These are phyloP conservation scores for Acipenser ruthenus DNA, from an alignment of 2,797 vertebrate species.

Conservation along the genomic window DNA sequence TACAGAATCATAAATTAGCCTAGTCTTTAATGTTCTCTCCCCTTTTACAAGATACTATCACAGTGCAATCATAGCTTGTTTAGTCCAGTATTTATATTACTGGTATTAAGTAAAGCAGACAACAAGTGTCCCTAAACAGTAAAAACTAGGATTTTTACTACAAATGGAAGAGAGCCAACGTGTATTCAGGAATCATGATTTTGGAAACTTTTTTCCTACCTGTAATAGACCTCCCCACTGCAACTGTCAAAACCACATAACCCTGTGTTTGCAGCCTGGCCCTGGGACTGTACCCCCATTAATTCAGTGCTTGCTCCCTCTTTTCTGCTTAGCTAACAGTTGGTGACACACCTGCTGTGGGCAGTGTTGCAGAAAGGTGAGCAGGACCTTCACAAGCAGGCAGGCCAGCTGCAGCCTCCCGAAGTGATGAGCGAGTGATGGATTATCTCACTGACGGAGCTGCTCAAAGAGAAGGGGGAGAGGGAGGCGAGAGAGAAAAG, in stretches of 20 bases:
- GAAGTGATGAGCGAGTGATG: conserved; percentile 20
- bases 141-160: no score
- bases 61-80: no score
- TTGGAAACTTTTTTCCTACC: conserved; percentile 12
- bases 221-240: background rate
- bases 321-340: conserved; percentile 27
- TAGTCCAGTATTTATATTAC: no score
- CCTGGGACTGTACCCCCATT: conserved; percentile 20
- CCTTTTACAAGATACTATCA: no score
- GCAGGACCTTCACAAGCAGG: conserved; percentile 24
- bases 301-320: conserved; percentile 17
- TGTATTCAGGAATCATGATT: no score
- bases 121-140: no score
- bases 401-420: conserved; percentile 14
- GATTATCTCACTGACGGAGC: conserved; percentile 11
- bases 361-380: conserved; percentile 29
- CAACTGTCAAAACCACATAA: conserved; percentile 16
- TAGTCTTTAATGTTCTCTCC: no score
- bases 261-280: conserved; percentile 20
- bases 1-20: no score
- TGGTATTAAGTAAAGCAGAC: no score
- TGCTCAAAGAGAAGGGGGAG: conserved; percentile 3
- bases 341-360: conserved; percentile 25
- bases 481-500: background rate
- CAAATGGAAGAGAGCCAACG: no score